A percentile compares a stretch with the other conserved stretches of the same genome.
Evolutionary conservation across 2,797 vertebrate species (phyloP).

Genomic region (Anguilla marmorata): DNA sequence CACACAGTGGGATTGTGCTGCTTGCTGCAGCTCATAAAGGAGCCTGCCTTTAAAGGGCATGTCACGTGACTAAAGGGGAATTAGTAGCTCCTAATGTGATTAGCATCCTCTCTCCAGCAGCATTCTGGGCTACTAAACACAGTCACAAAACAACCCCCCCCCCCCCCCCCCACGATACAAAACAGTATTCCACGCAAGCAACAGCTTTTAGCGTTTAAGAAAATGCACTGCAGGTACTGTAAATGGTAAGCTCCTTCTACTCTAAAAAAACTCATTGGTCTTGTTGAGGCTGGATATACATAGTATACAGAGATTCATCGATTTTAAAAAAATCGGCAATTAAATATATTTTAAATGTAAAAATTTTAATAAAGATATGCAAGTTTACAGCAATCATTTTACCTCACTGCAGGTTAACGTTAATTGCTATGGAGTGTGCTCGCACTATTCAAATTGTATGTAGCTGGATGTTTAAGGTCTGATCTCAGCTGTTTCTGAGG

Average conservation of each 20-base stretch:
- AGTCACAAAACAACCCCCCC: too few species aligned
- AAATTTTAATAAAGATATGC: background rate
- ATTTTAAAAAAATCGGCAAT: background rate
- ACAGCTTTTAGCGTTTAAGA: too few species aligned
- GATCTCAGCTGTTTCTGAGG: background rate
- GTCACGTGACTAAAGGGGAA: background rate
- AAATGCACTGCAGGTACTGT: too few species aligned
- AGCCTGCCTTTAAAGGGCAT: background rate
- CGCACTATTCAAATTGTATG: background rate
- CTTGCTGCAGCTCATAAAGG: background rate
- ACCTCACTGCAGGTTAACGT: too few species aligned
- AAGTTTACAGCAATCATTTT: too few species aligned
- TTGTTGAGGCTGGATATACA: background rate
- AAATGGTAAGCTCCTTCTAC: too few species aligned
- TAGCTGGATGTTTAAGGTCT: background rate
- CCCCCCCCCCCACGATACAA: too few species aligned
- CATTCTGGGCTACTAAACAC: background rate
- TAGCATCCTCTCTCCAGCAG: background rate
- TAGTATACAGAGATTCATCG: background rate
- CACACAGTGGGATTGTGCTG: background rate
- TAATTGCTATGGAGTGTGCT: too few species aligned
- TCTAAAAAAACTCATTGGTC: too few species aligned
- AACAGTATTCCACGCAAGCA: too few species aligned
- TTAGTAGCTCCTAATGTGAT: background rate
- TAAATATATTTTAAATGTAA: background rate